Base-by-base conservation (phyloP, 2,888 invertebrate genomes). In the Ecdyonurus torrentis region DNA sequence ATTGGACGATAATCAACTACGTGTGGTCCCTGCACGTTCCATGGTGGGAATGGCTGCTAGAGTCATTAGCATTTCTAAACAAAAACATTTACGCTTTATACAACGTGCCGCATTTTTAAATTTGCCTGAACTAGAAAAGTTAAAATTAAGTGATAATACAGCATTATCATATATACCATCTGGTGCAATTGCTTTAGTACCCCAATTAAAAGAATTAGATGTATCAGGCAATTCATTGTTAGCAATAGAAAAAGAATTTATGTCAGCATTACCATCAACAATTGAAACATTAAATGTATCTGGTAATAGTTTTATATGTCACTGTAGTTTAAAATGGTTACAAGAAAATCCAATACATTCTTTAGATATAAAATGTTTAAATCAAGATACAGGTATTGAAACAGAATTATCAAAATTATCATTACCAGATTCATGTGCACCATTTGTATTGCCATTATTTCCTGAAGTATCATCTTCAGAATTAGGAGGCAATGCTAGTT, bases 291-390 rank as follows among this genome's bases (percentile, higher is more conserved):
- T 69, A 18, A 60, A 25, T 5, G 61, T 69, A 5, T 62, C 58
- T n/a, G 68, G 68, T 24, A 69, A 69, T 58, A 66, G 66, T 7
- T 66, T 69, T n/a, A 61, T 64, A n/a, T 69, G 69, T 63, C 68
- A 69, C 55, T 69, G 69, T 64, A 66, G 67, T 58, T 62, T 69
- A 15, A 61, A 64, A 23, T 70, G 70, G 70, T 60, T 69, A 25
- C 66, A 67, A 60, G 62, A 62, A 61, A 66, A 61, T 7, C 22
- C 58, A n/a, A 63, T 64, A 5, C 37, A 15, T 37, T 37, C 37
- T 15, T 5, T 37, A 10, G 37, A 15, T 37, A 37, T 37, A 10
- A 37, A 37, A 37, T 37, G 37, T 37, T 37, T 15, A 10, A 37
- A 37, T 37, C 37, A 63, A 53, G 58, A 63, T 15, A 63, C 66